A percentile compares a stretch with the other conserved stretches of the same genome.
Evolutionary conservation across 2,797 vertebrate genomes (phyloP).

Genomic region (Adelosebastes latens): DNA sequence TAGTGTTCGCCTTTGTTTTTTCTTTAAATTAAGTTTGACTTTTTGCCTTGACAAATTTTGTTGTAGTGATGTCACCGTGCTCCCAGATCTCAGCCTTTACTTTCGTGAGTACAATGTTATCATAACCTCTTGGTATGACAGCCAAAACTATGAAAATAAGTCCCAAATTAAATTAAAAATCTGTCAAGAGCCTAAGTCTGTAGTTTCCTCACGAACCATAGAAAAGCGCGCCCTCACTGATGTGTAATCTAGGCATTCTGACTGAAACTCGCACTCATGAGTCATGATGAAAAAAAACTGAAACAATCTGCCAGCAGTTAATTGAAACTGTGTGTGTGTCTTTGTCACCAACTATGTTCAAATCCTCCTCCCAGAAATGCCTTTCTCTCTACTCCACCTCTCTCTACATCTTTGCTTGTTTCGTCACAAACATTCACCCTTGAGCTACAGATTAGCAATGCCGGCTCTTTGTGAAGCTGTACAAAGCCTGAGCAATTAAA

Average conservation of each 20-base stretch:
- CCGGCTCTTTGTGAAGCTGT: conserved; percentile 77
- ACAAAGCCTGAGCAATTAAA: conserved; percentile 83
- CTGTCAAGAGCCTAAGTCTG: not conserved
- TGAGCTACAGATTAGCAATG: conserved; percentile 81
- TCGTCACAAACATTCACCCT: conserved; percentile 79
- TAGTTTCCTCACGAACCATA: not conserved
- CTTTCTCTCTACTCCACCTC: conserved; percentile 38
- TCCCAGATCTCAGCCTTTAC: not conserved
- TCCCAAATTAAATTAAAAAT: not conserved
- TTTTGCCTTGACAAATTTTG: not conserved
- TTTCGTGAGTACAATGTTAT: not conserved
- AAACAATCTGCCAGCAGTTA: conserved; percentile 9
- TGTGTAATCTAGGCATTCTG: not conserved
- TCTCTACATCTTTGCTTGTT: conserved; percentile 58
- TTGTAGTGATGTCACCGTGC: not conserved
- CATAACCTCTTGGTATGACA: not conserved
- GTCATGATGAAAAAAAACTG: conserved; percentile 6
- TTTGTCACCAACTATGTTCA: conserved; percentile 44
- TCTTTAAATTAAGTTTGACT: not conserved
- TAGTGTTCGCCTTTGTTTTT: not conserved
- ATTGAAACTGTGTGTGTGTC: conserved; percentile 39
- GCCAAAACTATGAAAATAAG: not conserved
- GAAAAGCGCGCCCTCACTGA: not conserved
- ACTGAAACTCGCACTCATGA: not conserved
- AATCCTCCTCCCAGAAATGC: conserved; percentile 45